Percentiles rank a stretch among this genome's conserved stretches.
Conservation (phyloP, 2,113 vertebrate species). For the Hucho hucho region DNA sequence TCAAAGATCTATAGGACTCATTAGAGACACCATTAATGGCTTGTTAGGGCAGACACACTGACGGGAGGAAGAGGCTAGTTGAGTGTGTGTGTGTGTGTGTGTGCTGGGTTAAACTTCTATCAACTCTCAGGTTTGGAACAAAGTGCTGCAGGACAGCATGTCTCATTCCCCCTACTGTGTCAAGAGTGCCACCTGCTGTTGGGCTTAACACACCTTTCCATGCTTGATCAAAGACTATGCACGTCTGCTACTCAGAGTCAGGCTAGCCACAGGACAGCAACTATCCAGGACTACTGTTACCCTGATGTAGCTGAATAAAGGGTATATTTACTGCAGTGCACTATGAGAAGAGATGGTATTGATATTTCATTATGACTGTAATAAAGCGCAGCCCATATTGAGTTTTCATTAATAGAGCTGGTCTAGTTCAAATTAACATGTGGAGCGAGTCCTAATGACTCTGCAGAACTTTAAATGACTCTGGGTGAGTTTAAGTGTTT, state of each 20-base stretch:
- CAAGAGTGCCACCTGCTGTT: conserved; percentile 65
- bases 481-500: conserved; percentile 39
- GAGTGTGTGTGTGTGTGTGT: neutral
- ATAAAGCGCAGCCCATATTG: conserved; percentile 65
- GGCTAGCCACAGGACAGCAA: conserved; percentile 31
- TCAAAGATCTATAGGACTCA: conserved; percentile 56
- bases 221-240: conserved; percentile 33
- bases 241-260: conserved; percentile 24
- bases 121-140: conserved; percentile 45
- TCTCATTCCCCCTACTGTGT: conserved; percentile 37
- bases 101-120: conserved; percentile 51
- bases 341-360: conserved; percentile 60
- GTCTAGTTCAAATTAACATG: conserved; percentile 64
- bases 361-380: conserved; percentile 70
- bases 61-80: conserved; percentile 6
- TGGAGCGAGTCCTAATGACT: conserved; percentile 56
- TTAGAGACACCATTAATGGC: conserved; percentile 54
- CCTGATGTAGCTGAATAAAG: conserved; percentile 46
- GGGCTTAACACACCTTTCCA: conserved; percentile 15
- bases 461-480: conserved; percentile 45
- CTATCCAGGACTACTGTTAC: conserved; percentile 47
- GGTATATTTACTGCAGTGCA: conserved; percentile 49
- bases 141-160: neutral
- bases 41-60: conserved; percentile 40
- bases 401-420: conserved; percentile 66